Conservation (phyloP, 2,797 vertebrate species). For the Phalanger gymnotis region DNA sequence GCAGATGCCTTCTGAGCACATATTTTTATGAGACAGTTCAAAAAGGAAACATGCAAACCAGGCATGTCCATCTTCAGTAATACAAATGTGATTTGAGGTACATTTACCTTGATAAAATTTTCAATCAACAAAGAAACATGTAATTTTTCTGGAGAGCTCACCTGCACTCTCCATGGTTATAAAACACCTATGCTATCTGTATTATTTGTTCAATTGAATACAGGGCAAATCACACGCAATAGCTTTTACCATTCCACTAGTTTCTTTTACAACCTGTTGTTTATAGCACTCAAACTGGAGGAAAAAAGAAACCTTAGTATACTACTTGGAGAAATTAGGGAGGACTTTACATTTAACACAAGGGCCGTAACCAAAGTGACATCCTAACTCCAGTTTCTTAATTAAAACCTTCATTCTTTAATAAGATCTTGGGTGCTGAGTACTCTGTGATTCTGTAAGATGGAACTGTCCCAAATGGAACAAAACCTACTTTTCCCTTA, state of each 20-base stretch:
- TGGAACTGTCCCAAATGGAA: conserved; percentile 16
- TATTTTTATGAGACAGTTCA: conserved; percentile 14
- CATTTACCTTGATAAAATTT: conserved; percentile 24
- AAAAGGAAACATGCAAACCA: conserved; percentile 8
- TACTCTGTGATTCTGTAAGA: not conserved
- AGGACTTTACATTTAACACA: conserved; percentile 21
- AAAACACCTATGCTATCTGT: not conserved
- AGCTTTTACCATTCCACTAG: not conserved
- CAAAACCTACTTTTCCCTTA: not conserved
- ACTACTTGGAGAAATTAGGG: not conserved
- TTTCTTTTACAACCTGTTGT: not conserved
- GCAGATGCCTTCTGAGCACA: conserved; percentile 5
- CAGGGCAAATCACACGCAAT: not conserved
- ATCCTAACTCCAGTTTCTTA: not conserved
- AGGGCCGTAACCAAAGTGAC: not conserved
- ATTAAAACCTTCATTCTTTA: not conserved
- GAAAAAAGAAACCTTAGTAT: not conserved
- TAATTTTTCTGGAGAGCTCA: conserved; percentile 13
- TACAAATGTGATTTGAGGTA: conserved; percentile 20
- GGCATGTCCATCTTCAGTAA: conserved; percentile 15
- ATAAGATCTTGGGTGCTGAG: not conserved
- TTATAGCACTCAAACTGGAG: not conserved
- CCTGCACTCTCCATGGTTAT: not conserved
- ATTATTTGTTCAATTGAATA: not conserved
- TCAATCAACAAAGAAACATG: conserved; percentile 24